Percentiles rank a stretch among this genome's conserved stretches.
Evolutionary conservation across 2,113 vertebrate species (phyloP).

Genomic region (Campylomormyrus numenius): DNA sequence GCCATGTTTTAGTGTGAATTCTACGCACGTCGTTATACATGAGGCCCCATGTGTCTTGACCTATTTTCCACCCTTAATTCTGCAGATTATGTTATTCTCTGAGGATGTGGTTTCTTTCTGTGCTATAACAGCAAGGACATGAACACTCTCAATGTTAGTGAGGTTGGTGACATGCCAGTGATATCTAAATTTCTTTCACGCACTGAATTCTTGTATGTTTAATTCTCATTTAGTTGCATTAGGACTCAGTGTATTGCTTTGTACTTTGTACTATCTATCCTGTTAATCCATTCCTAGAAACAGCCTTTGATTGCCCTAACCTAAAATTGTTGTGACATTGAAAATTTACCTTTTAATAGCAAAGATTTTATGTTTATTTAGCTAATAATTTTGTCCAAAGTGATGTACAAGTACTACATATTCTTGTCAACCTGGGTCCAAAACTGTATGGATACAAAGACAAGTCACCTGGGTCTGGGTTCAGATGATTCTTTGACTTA

Average conservation of each 20-base stretch:
- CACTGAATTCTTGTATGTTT: background rate
- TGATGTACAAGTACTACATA: background rate
- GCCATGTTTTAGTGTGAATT: no score
- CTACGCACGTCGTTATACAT: no score
- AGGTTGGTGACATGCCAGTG: background rate
- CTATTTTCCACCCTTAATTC: background rate
- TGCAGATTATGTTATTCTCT: background rate
- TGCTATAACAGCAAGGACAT: background rate
- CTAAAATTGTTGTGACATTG: background rate
- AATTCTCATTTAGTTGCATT: background rate
- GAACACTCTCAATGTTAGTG: background rate
- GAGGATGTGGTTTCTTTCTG: background rate
- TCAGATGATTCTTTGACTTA: background rate
- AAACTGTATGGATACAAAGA: background rate
- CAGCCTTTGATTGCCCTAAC: background rate
- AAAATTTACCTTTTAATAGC: background rate
- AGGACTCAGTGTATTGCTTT: background rate
- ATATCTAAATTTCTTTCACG: background rate
- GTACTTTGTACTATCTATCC: background rate
- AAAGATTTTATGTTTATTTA: background rate
- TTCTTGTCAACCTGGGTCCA: background rate
- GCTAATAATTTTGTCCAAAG: background rate
- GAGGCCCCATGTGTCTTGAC: background rate
- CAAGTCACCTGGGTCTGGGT: background rate
- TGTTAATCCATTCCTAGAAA: background rate